phyloP scores from a whole-genome alignment of 2,113 vertebrate genomes.

The Spermophilus dauricus region DNA sequence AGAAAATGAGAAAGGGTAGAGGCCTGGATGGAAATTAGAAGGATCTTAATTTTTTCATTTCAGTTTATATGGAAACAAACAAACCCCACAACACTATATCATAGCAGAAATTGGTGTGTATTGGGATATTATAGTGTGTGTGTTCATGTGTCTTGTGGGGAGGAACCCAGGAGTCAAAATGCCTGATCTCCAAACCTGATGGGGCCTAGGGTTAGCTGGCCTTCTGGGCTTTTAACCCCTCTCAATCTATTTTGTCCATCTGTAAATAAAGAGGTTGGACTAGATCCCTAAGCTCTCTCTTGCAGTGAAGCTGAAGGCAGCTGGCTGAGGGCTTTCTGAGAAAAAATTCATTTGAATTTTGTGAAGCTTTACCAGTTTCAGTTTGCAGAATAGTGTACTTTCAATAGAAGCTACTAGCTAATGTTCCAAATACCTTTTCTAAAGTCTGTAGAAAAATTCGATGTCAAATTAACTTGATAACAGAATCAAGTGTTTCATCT shows the following conservation, averaged over 20 bases:
- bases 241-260: neutral
- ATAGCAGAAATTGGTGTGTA: fast-evolving
- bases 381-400: neutral
- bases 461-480: neutral
- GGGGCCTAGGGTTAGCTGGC: neutral
- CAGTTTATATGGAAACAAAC: no score
- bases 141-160: no score
- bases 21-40: neutral
- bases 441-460: neutral
- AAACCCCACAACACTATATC: neutral
- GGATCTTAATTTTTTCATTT: neutral
- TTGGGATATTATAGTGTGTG: neutral
- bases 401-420: neutral
- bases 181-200: neutral
- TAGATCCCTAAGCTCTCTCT: neutral
- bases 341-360: neutral
- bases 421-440: neutral
- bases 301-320: neutral
- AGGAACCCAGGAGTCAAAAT: neutral
- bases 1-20: neutral
- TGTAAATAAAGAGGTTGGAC: neutral
- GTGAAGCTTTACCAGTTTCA: neutral
- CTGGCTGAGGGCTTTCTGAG: neutral
- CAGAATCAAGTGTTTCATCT: neutral
- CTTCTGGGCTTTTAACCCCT: neutral